Conservation (phyloP, 2,797 vertebrate genomes). For the Falco columbarius region DNA sequence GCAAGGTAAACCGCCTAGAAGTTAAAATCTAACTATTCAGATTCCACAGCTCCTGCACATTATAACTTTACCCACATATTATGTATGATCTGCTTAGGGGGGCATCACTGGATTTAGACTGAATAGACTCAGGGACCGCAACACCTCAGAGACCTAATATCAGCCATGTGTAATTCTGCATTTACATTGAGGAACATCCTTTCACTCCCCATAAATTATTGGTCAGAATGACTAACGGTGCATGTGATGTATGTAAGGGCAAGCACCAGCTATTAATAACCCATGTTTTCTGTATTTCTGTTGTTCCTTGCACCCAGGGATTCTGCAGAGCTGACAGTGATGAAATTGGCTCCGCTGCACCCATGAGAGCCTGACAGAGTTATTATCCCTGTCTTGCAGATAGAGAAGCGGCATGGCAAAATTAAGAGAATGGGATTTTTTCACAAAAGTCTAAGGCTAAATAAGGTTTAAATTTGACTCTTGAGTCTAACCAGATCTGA, state of each 20-base stretch:
- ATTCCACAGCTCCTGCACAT: not conserved
- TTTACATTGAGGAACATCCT: constrained; percentile 10
- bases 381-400: not conserved
- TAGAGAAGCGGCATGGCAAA: not conserved
- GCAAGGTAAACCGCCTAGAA: not conserved
- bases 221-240: constrained; percentile 23
- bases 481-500: not conserved
- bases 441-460: not conserved
- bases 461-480: not conserved
- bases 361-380: constrained; percentile 5
- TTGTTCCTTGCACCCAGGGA: constrained; percentile 37
- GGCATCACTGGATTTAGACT: not conserved
- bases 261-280: constrained; percentile 58
- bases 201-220: constrained; percentile 35
- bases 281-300: constrained; percentile 31
- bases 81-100: not conserved
- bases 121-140: not conserved
- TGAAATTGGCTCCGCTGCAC: not conserved
- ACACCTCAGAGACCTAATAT: not conserved
- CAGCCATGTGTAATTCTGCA: not conserved
- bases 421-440: not conserved
- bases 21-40: not conserved
- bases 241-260: constrained; percentile 43
- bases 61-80: not conserved
- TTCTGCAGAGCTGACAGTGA: constrained; percentile 45